These are phyloP conservation scores for Spisula solida DNA, from an alignment of 2,888 invertebrate genomes.

Conservation along the genomic window DNA sequence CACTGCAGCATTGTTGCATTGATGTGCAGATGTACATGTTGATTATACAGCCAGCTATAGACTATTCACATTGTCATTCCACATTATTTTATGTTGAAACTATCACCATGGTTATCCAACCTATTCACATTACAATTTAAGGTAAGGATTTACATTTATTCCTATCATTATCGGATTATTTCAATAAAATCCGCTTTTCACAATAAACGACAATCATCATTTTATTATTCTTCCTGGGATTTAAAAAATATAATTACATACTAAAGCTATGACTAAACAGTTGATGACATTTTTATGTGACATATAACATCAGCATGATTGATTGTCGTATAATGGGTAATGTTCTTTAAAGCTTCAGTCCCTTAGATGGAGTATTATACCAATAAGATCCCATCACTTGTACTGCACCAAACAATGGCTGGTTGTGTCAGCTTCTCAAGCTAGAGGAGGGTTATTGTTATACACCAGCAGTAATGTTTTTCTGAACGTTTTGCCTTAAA, in stretches of 20 bases:
- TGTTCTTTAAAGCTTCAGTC: background rate
- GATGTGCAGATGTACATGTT: no score
- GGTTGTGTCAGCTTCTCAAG: background rate
- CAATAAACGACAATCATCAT: background rate
- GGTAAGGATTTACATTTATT: background rate
- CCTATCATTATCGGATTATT: background rate
- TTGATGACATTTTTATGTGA: constrained; percentile 26
- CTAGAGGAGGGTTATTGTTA: background rate
- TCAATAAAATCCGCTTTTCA: background rate
- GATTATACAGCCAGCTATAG: no score
- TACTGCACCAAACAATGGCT: background rate
- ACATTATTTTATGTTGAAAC: constrained; percentile 7
- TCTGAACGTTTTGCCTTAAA: background rate
- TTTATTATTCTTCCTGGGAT: background rate
- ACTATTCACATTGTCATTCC: background rate
- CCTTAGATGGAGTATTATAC: background rate
- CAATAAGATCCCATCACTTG: background rate
- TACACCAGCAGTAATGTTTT: background rate
- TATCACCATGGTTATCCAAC: constrained; percentile 1
- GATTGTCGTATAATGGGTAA: background rate
- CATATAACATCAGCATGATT: constrained; percentile 10
- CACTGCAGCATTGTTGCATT: no score
- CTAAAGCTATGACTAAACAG: constrained; percentile 7
- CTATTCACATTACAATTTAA: background rate
- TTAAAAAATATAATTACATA: background rate